Conservation (phyloP, 2,113 vertebrate species). For the Plestiodon gilberti region DNA sequence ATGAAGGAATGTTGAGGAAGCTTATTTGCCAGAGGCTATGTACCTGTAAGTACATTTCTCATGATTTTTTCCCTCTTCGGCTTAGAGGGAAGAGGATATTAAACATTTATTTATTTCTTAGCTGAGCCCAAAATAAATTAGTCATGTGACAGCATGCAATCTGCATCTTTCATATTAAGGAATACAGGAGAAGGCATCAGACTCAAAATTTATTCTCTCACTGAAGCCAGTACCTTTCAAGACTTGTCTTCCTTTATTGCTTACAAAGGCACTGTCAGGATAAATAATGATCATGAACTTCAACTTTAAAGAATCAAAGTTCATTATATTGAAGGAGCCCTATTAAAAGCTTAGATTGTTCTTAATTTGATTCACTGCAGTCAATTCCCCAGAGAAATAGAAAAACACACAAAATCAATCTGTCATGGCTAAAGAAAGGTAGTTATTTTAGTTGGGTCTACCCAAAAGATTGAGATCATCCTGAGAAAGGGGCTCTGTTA, state of each 20-base stretch:
- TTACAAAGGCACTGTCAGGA: conserved; percentile 52
- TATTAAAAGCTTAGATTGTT: conserved; percentile 70
- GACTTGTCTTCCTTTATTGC: conserved; percentile 53
- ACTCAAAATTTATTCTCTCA: conserved; percentile 23
- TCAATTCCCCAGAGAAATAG: conserved; percentile 62
- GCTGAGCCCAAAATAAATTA: neutral
- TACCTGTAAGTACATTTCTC: conserved; percentile 74
- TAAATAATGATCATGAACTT: conserved; percentile 74
- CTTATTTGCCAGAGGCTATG: conserved; percentile 84
- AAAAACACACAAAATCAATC: conserved; percentile 70
- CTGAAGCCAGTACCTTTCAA: conserved; percentile 10
- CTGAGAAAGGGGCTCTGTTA: neutral
- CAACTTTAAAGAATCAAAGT: conserved; percentile 64
- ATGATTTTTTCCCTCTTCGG: neutral
- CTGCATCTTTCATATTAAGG: conserved; percentile 30
- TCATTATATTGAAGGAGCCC: conserved; percentile 54
- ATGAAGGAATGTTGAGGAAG: conserved; percentile 81
- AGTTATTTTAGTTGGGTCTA: conserved; percentile 45
- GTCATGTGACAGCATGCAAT: neutral
- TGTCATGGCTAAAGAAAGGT: neutral
- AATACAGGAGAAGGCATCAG: conserved; percentile 5
- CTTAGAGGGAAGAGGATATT: conserved; percentile 8
- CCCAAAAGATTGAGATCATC: conserved; percentile 4
- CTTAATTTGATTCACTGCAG: conserved; percentile 72
- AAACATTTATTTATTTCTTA: conserved; percentile 23